Evolutionary conservation across 2,888 invertebrate species (phyloP).

Genomic region (Himalopsyche anomala): DNA sequence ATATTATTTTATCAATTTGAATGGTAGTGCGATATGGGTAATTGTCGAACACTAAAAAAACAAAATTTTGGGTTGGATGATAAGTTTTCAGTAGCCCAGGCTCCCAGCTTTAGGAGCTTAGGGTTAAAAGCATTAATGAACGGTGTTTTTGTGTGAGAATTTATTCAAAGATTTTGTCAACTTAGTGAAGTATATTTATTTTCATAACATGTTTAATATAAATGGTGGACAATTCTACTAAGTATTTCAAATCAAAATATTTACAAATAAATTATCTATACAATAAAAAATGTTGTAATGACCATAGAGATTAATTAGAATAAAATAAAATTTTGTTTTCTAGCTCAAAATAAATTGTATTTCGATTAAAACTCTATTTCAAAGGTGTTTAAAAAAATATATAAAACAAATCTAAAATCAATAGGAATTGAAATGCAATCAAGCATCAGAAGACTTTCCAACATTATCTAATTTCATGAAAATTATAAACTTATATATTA

Average conservation of each 20-base stretch:
- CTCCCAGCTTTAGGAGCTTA: no score
- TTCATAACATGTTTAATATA: constrained; percentile 41
- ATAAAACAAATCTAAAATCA: constrained; percentile 12
- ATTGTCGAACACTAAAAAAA: no score
- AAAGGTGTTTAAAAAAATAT: constrained; percentile 2
- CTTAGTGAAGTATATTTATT: constrained; percentile 5
- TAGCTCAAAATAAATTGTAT: neutral
- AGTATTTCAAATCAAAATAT: constrained; percentile 32
- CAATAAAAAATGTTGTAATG: neutral
- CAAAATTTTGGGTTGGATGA: no score
- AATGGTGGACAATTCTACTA: constrained; percentile 35
- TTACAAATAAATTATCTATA: constrained; percentile 42
- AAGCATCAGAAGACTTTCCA: neutral
- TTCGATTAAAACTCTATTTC: neutral
- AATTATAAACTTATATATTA: neutral
- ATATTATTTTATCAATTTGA: no score
- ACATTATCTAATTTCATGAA: neutral
- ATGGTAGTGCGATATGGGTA: no score
- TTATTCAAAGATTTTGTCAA: neutral
- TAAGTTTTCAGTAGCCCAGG: no score
- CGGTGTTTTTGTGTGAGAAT: no score
- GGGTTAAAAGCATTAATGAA: no score
- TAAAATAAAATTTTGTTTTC: neutral
- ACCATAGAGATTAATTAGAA: neutral
- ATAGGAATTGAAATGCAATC: neutral